phyloP scores from a whole-genome alignment of 2,797 vertebrate genomes.

The Megalops cyprinoides region DNA sequence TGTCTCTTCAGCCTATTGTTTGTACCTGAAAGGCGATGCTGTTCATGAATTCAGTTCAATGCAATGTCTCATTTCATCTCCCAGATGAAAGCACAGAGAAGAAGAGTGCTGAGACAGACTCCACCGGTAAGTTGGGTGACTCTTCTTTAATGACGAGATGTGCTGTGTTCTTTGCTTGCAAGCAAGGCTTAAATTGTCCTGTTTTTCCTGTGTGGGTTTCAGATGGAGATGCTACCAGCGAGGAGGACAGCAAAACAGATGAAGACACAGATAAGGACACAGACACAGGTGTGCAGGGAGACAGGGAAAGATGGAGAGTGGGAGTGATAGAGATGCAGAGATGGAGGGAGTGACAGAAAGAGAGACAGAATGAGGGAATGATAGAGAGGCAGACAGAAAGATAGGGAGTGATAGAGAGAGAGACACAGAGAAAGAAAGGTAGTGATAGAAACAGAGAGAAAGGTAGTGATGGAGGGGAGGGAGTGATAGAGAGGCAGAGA shows the following conservation, averaged over 20 bases:
- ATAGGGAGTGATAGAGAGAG: too few species aligned
- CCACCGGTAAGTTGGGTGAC: slow-evolving; percentile 19
- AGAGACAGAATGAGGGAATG: too few species aligned
- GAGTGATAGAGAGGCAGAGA: too few species aligned
- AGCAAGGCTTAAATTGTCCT: background rate
- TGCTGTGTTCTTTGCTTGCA: background rate
- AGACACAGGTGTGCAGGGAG: background rate
- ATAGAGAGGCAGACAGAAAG: too few species aligned
- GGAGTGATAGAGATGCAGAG: too few species aligned
- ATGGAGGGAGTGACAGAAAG: too few species aligned
- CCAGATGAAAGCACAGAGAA: slow-evolving; percentile 37
- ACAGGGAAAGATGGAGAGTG: too few species aligned
- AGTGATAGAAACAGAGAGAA: too few species aligned
- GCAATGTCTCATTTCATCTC: slow-evolving; percentile 2
- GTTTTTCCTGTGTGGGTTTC: background rate
- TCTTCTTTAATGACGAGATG: background rate
- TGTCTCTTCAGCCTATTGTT: background rate
- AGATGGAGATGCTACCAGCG: background rate
- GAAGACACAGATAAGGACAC: slow-evolving; percentile 2
- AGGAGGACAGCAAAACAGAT: background rate
- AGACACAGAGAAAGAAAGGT: too few species aligned
- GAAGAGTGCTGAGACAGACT: slow-evolving; percentile 40
- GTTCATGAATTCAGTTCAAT: background rate
- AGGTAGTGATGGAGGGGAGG: too few species aligned
- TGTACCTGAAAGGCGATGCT: background rate